Base-by-base conservation (phyloP, 2,113 vertebrate species). In the Ellobius talpinus region DNA sequence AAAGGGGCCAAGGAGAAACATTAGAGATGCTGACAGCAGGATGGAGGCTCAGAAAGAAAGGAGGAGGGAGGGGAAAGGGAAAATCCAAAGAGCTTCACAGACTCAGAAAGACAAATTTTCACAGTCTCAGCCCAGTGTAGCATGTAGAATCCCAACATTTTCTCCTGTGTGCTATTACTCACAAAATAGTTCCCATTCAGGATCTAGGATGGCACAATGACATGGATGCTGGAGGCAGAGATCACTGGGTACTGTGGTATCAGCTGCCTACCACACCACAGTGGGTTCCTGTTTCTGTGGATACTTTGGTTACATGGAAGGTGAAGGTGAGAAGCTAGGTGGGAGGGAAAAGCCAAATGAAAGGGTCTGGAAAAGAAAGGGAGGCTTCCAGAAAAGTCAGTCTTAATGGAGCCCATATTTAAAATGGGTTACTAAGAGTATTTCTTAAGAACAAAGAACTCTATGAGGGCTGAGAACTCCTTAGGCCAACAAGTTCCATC, bases 401-500 rank as follows among this genome's bases (percentile, higher is more conserved):
- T 39, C 65, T 81, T 87, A 24, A 85, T 87, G 63, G 36, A 85
- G 24, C 70, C 36, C 45, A 65, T 70, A 8, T 52, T 70, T 84
- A 42, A 87, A 97, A 93, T 7, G 2, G 7, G 3, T 50, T 86
- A 58, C 21, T 77, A 13, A 82, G 55, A 76, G 72, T 33, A 26
- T 68, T 65, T 96, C 61, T 77, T 63, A 76, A 87, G 84, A 91
- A 84, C 52, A 42, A 84, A 55, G 39, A 39, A 66, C 31, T 33
- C 3, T 68, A 74, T 26, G 39, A 77, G n/a, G 88, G 76, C 78
- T 78, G 33, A 77, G 31, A 96, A 86, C 36, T n/a, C n/a, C 33
- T 76, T 42, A 36, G 78, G 47, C 55, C 19, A 94, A 45, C 29
- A 79, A 16, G 47, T 45, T 74, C 55, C 21, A 73, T 81, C 45